Evolutionary conservation across 2,888 invertebrate species (phyloP).

Genomic region (Fabriciana adippe): DNA sequence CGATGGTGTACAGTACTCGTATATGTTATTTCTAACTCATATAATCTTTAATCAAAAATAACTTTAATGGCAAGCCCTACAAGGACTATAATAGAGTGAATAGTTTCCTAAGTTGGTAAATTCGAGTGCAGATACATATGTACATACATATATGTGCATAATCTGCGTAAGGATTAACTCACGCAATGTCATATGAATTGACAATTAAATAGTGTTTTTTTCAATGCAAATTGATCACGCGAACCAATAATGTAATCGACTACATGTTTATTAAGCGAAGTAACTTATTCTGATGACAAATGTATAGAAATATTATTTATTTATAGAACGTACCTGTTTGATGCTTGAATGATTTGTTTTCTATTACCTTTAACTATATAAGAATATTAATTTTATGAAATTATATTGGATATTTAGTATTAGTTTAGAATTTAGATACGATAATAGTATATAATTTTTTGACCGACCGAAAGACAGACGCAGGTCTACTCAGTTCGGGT

Average conservation of each 20-base stretch:
- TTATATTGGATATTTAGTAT: too few species aligned
- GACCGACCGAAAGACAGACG: too few species aligned
- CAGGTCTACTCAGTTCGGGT: too few species aligned
- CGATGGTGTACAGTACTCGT: constrained; percentile 9
- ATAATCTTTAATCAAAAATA: constrained; percentile 8
- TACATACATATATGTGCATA: constrained; percentile 3
- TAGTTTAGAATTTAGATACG: too few species aligned
- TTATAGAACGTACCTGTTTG: too few species aligned
- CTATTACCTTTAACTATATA: too few species aligned
- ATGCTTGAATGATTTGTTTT: too few species aligned
- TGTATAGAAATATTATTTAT: too few species aligned
- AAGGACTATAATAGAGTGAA: constrained; percentile 7
- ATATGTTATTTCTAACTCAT: background rate
- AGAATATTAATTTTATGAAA: too few species aligned
- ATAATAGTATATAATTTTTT: too few species aligned
- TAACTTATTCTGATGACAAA: background rate
- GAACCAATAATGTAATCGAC: constrained; percentile 31
- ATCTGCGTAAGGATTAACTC: constrained; percentile 35
- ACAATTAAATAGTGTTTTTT: constrained; percentile 26
- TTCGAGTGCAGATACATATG: background rate
- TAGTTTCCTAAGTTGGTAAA: background rate
- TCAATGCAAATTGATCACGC: constrained; percentile 36
- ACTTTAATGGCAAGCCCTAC: background rate
- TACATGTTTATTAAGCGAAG: background rate
- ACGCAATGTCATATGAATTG: constrained; percentile 41